Evolutionary conservation across 2,113 vertebrate species (phyloP), one percentile per base, ranked within the genome.

Genomic region (Caloenas nicobarica): DNA sequence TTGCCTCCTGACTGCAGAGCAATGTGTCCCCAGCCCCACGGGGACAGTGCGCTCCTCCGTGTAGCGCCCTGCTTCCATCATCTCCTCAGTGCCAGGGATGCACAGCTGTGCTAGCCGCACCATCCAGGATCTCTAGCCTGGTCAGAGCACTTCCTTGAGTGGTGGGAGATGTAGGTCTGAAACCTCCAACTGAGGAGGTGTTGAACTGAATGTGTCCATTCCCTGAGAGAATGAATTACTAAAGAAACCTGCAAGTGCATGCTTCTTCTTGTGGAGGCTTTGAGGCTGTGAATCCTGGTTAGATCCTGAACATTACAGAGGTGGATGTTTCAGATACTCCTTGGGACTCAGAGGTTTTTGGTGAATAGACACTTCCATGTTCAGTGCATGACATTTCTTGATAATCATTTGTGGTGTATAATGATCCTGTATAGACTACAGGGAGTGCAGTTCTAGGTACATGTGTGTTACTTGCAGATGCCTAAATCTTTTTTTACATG

Each of bases 201-300:
- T 38, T 33, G 10, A 78, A 84, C 19, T 3, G 1, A 65, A 57
- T 5, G 16, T 24, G 11, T 29, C 19, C 7, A 8, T 65, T 76
- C 84, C 38, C 54, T 51, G 3, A 57, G 25, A 51, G 9, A 74
- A 57, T 12, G 12, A 70, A 14, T 56, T 60, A 33, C 26, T 73
- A 7, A 1, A 36, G 53, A 69, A 31, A 1, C 6, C 3, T 38
- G 9, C 1, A 46, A n/a, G 3, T 40, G 14, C 7, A 2, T 15
- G 14, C 10, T 89, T 2, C 24, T 60, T 61, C 18, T 15, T 50
- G 18, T 24, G 17, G 31, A 79, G 9, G 8, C 50, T 86, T 73
- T 54, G 24, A 74, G 21, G 36, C 36, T 57, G 7, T 40, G 38
- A 85, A 33, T n/a, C n/a, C 66, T 86, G 31, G 12, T 79, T 71